Conservation (phyloP, 92 coral and sea anemone genomes). For the Porites cylindrica region DNA sequence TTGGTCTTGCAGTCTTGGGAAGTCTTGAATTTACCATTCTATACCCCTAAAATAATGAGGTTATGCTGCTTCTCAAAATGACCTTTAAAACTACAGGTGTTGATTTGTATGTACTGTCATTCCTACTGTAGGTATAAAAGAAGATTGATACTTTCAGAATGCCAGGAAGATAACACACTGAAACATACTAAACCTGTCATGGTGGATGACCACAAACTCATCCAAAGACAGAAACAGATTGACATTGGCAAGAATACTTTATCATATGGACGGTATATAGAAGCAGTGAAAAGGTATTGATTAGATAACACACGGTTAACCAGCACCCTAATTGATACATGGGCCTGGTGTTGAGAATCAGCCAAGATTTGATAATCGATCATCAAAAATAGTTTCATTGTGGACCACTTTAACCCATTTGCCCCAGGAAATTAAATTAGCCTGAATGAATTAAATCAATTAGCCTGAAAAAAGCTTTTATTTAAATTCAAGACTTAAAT, state of each 20-base stretch:
- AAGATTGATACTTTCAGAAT: conserved; percentile 77
- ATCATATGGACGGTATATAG: conserved; percentile 90
- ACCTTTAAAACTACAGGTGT: no score
- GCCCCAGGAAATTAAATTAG: no score
- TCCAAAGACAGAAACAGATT: conserved; percentile 92
- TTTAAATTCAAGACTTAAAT: no score
- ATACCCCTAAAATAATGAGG: no score
- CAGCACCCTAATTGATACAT: not conserved
- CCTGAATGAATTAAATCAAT: no score
- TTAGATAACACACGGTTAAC: not conserved
- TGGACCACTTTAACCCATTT: no score
- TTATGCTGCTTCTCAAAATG: no score
- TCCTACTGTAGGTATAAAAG: conserved; percentile 78
- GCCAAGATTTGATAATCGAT: no score
- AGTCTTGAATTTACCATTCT: no score
- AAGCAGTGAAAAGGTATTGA: conserved; percentile 74
- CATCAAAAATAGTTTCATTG: no score
- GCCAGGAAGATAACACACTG: conserved; percentile 49
- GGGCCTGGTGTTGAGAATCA: not conserved
- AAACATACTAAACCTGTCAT: conserved; percentile 63
- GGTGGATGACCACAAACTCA: conserved; percentile 86
- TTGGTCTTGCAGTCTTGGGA: no score
- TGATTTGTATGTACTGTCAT: not conserved
- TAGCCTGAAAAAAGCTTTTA: no score
- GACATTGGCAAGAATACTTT: conserved; percentile 97